Evolutionary conservation across 2,113 vertebrate genomes (phyloP), one percentile per base, ranked within the genome.

Genomic region (Podilymbus podiceps): DNA sequence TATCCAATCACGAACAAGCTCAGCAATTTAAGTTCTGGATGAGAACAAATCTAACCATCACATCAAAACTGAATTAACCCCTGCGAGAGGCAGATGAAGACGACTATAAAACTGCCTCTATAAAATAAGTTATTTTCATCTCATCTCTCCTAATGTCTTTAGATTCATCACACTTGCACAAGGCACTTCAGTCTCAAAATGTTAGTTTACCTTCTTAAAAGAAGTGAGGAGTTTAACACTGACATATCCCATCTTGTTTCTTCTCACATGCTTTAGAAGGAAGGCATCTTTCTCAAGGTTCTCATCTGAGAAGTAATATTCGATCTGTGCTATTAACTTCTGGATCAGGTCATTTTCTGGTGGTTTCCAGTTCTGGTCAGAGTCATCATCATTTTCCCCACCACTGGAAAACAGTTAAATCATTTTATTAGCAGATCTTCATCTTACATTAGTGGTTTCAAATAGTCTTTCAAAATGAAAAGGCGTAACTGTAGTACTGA

Each of bases 261-360:
- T 99, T 69, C 99, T 96, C 80, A 99, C 98, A 0, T 99, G 99
- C 95, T 99, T 99, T 38, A 99, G 98, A 82, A 99, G 98, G 95
- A 99, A 99, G 93, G 99, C 99, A 0, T 99, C 99, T 60, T 99
- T 99, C 97, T 99, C 99, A 93, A 99, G 98, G 98, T 99, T 99
- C 75, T 99, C 99, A 56, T 99, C 99, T 0, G 99, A 99, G 93
- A 99, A 98, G 96, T 99, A 99, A 95, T 99, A 99, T 67, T 99
- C 99, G 4, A 99, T 99, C 98, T 99, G 99, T 31, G 98, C 92
- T 66, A 99, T 98, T 97, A 99, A 96, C 85, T 99, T 99, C 97
- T 98, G 98, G 91, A 98, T 99, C 72, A 99, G 98, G 27, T 99
- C 99, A 12, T 97, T 63, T 35, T 99, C 99, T 0, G 99, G 99